Conservation (phyloP, 2,113 vertebrate genomes). For the Lanius ludovicianus region DNA sequence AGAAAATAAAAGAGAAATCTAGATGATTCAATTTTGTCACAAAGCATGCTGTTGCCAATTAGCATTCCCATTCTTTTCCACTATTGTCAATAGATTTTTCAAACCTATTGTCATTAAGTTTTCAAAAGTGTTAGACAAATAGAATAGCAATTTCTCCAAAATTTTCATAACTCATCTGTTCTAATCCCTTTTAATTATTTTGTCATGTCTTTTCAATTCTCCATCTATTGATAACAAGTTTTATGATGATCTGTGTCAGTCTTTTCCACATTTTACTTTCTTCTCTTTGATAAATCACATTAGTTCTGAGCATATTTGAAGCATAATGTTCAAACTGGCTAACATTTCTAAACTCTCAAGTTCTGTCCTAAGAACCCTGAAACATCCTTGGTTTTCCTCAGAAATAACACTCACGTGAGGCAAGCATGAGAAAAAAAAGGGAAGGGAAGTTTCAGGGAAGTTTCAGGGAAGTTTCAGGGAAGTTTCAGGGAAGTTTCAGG, state of each 20-base stretch:
- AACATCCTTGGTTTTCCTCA: neutral
- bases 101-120: neutral
- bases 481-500: too few species aligned
- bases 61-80: neutral
- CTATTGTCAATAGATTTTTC: neutral
- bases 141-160: neutral
- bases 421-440: neutral
- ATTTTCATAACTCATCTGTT: neutral
- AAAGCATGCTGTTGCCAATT: neutral
- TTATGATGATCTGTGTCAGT: neutral
- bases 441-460: too few species aligned
- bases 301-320: neutral
- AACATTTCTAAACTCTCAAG: neutral
- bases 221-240: neutral
- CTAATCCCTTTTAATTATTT: conserved; percentile 13
- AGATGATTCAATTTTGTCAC: neutral
- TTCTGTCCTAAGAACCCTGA: neutral
- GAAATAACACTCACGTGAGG: neutral
- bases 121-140: neutral
- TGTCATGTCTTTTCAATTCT: neutral
- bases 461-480: too few species aligned
- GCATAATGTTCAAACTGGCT: neutral
- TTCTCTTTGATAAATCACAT: neutral
- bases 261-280: neutral
- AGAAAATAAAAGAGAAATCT: neutral